phyloP scores from a whole-genome alignment of 2,888 invertebrate species.

The Biston stratarius region DNA sequence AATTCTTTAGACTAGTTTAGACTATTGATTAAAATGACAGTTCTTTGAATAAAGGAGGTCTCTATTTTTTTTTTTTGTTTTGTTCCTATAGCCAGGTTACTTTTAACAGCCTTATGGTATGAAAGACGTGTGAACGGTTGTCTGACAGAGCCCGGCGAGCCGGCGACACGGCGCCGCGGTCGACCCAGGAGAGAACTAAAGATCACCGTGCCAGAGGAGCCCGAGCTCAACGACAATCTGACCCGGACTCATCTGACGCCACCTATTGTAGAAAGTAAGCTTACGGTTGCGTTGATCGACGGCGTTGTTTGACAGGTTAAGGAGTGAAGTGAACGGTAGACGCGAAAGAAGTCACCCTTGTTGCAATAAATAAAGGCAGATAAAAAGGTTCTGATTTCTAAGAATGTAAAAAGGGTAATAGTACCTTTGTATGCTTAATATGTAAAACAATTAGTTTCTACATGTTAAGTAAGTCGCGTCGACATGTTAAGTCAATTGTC shows the following conservation, averaged over 20 bases:
- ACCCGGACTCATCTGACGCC: constrained; percentile 8
- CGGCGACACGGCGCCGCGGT: constrained; percentile 28
- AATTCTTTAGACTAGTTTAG: too few species aligned
- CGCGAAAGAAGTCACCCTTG: not conserved
- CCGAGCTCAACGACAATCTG: constrained; percentile 26
- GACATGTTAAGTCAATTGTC: too few species aligned
- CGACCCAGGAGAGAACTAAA: constrained; percentile 28
- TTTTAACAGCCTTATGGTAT: constrained; percentile 7
- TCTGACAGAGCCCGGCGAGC: constrained; percentile 36
- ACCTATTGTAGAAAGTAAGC: constrained; percentile 30
- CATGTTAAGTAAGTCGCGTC: too few species aligned
- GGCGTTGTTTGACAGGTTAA: not conserved
- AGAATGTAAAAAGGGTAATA: too few species aligned
- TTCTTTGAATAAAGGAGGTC: too few species aligned
- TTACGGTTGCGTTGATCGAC: not conserved
- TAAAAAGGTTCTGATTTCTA: too few species aligned
- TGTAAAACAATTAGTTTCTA: too few species aligned
- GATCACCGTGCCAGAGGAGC: constrained; percentile 26
- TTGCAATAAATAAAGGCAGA: too few species aligned
- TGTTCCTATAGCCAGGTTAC: too few species aligned
- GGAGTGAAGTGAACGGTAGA: not conserved
- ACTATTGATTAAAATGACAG: too few species aligned
- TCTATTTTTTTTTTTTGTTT: too few species aligned
- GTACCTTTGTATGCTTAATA: too few species aligned
- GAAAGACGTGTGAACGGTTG: constrained; percentile 39